A percentile compares a stretch with the other conserved stretches of the same genome.
Conservation (phyloP, 2,888 invertebrate genomes). For the Bellardia bayeri region DNA sequence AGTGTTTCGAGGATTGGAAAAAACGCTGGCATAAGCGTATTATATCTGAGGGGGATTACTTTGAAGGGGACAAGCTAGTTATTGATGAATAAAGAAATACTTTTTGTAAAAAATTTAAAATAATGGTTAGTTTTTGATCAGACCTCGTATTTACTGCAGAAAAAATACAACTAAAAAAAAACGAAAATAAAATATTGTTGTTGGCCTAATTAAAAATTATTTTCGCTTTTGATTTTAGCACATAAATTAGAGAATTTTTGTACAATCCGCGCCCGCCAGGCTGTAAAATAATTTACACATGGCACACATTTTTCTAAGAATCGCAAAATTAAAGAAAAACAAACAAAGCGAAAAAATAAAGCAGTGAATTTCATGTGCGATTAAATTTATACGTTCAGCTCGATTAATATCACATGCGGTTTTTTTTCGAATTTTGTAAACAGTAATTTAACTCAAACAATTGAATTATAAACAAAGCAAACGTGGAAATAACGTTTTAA, state of each 20-base stretch:
- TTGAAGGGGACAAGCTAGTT: no score
- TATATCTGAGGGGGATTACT: no score
- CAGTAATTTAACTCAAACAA: neutral
- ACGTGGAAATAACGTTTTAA: slow-evolving; percentile 21
- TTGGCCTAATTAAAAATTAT: slow-evolving; percentile 44
- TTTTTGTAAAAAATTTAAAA: no score
- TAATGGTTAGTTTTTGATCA: no score
- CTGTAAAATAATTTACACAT: slow-evolving; percentile 59
- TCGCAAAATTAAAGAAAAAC: neutral
- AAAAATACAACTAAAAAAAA: neutral
- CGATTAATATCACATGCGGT: slow-evolving; percentile 35
- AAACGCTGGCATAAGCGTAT: no score
- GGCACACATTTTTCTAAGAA: slow-evolving; percentile 50
- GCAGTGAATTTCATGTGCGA: slow-evolving; percentile 38
- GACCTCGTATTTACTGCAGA: slow-evolving; percentile 2
- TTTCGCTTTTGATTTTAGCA: slow-evolving; percentile 27
- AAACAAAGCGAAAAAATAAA: slow-evolving; percentile 19
- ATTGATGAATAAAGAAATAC: no score
- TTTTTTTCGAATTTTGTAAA: slow-evolving; percentile 36
- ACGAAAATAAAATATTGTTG: neutral
- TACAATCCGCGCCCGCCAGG: neutral
- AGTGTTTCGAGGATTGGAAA: no score
- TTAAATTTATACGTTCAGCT: slow-evolving; percentile 23
- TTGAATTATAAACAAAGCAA: slow-evolving; percentile 1
- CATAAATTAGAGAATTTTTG: slow-evolving; percentile 19